A percentile compares a stretch with the other conserved stretches of the same genome.
These are phyloP conservation scores for Pelochelys cantorii DNA, from an alignment of 2,797 vertebrate species.

Conservation along the genomic window DNA sequence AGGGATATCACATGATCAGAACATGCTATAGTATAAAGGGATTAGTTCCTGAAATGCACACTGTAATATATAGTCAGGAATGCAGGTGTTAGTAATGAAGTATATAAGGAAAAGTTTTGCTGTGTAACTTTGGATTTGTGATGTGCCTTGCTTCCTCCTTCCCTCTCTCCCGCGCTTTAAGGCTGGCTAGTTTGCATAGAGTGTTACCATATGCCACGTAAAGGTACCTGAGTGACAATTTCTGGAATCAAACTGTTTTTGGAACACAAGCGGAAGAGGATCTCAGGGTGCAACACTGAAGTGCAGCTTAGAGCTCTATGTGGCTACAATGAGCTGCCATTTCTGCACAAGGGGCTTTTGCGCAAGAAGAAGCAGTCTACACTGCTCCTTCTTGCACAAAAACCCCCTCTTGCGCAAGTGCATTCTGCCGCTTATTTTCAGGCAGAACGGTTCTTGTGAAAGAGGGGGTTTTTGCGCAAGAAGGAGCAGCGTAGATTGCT, in stretches of 20 bases:
- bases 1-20: neutral
- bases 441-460: too few species aligned
- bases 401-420: too few species aligned
- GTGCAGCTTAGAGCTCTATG: neutral
- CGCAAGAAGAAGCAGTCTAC: too few species aligned
- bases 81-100: neutral
- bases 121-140: neutral
- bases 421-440: too few species aligned
- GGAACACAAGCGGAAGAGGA: neutral
- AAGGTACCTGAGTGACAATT: neutral
- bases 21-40: too few species aligned
- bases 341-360: too few species aligned
- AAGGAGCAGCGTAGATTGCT: too few species aligned
- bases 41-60: neutral
- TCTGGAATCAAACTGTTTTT: neutral
- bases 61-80: neutral
- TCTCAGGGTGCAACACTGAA: neutral
- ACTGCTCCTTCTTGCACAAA: too few species aligned
- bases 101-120: neutral
- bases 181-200: neutral
- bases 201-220: neutral
- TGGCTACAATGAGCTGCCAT: too few species aligned
- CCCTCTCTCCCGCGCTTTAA: neutral
- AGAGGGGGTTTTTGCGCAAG: too few species aligned
- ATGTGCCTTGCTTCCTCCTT: neutral